Base-by-base conservation (phyloP, 2,797 vertebrate genomes). In the Characodon lateralis region DNA sequence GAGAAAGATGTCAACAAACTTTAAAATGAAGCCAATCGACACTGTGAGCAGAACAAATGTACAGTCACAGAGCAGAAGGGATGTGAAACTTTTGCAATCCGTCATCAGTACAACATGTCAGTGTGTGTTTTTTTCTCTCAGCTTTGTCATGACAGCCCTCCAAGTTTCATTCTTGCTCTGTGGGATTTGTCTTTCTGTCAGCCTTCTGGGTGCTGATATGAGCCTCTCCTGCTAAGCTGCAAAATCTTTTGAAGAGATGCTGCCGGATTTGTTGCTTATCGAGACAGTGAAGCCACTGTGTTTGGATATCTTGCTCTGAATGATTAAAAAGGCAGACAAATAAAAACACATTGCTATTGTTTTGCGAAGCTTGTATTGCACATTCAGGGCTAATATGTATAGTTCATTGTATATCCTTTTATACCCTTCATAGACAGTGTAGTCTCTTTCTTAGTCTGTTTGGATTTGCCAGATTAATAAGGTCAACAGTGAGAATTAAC, bases 11-110 rank as follows among this genome's bases (percentile, higher is more conserved):
- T 88, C 83, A 74, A 84, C 66, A 74, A 80, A 80, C 83, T 92
- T 92, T 85, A 78, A 88, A 80, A 84, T 82, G 76, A 82, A 85
- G 80, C 84, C 89, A 70, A 78, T 86, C 71, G 77, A 71, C 75
- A 74, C 75, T 74, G 76, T 71, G 81, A 61, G 79, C 59, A 61
- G 73, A 89, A 80, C 89, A 91, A 82, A 89, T 87, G 91, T 81
- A 86, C 73, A 84, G 80, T 85, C 66, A 35, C 72, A 80, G 76
- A 71, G 86, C 46, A 70, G 48, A 85, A 75, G 70, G 71, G 50
- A 83, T 68, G 69, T 77, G 53, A 83, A 74, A 79, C 81, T 81
- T 78, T 79, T 80, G 66, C 71, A 87, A 87, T 81, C 71, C 72
- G 76, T 87, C 79, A 85, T 87, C 79, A 66, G 65, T 51, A 35